Evolutionary conservation across 2,888 invertebrate genomes (phyloP).

Genomic region (Stictocephala bisonia): DNA sequence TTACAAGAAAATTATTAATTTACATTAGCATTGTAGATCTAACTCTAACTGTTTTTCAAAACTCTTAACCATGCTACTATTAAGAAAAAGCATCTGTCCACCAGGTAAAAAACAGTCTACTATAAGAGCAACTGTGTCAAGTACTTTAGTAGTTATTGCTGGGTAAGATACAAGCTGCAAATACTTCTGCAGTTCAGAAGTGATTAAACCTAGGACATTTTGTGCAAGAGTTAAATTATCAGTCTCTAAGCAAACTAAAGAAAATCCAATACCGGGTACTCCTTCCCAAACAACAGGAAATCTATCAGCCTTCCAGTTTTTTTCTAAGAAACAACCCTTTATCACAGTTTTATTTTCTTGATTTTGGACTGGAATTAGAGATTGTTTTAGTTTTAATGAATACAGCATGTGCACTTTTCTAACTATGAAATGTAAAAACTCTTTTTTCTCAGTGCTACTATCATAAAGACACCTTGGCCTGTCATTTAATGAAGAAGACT

Average conservation of each 20-base stretch:
- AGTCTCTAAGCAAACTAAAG: slow-evolving; percentile 30
- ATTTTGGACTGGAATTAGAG: slow-evolving; percentile 41
- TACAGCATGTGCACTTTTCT: slow-evolving; percentile 45
- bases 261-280: slow-evolving; percentile 44
- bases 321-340: slow-evolving; percentile 42
- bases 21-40: not conserved
- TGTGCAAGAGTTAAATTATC: slow-evolving; percentile 40
- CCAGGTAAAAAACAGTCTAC: slow-evolving; percentile 43
- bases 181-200: slow-evolving; percentile 39
- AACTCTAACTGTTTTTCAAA: slow-evolving; percentile 43
- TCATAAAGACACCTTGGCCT: slow-evolving; percentile 41
- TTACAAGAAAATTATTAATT: no score
- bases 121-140: slow-evolving; percentile 40
- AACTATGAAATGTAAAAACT: slow-evolving; percentile 31
- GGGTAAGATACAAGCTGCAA: slow-evolving; percentile 43
- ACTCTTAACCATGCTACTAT: slow-evolving; percentile 37
- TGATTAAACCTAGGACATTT: slow-evolving; percentile 37
- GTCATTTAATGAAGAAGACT: no score
- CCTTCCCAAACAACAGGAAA: slow-evolving; percentile 46
- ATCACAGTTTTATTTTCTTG: slow-evolving; percentile 40
- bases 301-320: slow-evolving; percentile 33
- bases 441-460: slow-evolving; percentile 43
- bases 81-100: slow-evolving; percentile 43
- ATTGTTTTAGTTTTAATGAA: slow-evolving; percentile 43
- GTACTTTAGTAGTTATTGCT: slow-evolving; percentile 24